phyloP scores from a whole-genome alignment of 2,888 invertebrate species.

The Lomographa bimaculata region DNA sequence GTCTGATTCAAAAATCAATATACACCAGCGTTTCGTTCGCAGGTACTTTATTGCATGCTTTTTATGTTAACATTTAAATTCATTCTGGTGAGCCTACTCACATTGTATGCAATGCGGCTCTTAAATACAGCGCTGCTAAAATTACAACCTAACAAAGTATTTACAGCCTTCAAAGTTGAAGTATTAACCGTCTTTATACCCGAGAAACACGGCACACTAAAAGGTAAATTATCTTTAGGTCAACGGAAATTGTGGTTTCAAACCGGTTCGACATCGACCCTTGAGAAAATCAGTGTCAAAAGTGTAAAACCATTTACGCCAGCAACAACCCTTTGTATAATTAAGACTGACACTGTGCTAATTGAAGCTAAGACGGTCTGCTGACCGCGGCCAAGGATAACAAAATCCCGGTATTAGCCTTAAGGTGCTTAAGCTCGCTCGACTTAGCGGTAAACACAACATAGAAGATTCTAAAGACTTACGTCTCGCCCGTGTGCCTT shows the following conservation, averaged over 20 bases:
- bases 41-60: too few relatives aligned
- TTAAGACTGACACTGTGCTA: slow-evolving; percentile 51
- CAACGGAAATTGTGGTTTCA: slow-evolving; percentile 2
- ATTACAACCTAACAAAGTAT: too few relatives aligned
- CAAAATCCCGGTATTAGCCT: slow-evolving; percentile 64
- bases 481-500: slow-evolving; percentile 31
- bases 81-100: too few relatives aligned
- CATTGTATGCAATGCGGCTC: too few relatives aligned
- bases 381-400: slow-evolving; percentile 63
- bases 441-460: slow-evolving; percentile 53
- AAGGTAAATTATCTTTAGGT: background rate
- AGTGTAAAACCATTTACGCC: slow-evolving; percentile 2
- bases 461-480: slow-evolving; percentile 45
- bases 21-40: too few relatives aligned
- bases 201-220: too few relatives aligned
- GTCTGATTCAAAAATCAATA: too few relatives aligned
- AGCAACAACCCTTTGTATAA: slow-evolving; percentile 20
- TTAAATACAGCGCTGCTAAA: too few relatives aligned
- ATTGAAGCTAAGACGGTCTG: slow-evolving; percentile 60
- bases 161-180: too few relatives aligned
- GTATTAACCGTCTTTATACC: too few relatives aligned
- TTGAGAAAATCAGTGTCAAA: slow-evolving; percentile 9
- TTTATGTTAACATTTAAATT: too few relatives aligned
- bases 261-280: background rate
- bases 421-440: slow-evolving; percentile 54